Base-by-base conservation (phyloP, 2,113 vertebrate species). In the Nothobranchius furzeri region DNA sequence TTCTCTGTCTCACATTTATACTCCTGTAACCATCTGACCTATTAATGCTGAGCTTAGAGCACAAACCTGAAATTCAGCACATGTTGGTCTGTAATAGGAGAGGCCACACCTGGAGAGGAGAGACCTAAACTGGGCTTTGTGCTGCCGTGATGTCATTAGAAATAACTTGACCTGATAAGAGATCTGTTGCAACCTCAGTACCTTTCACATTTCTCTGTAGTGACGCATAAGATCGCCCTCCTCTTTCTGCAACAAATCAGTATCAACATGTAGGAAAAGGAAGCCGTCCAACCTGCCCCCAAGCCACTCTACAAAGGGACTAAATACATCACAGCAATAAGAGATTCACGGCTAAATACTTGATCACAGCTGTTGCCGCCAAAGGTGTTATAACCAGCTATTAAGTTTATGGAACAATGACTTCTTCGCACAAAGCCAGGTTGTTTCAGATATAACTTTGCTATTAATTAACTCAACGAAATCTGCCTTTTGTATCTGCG, bases 1-100 rank as follows among this genome's bases (percentile, higher is more conserved):
- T 88, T 84, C 79, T 73, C 76, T 82, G 83, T 86, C 83, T 68
- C 7, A 17, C 70, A 65, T 71, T 78, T 84, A 79, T 80, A 68
- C 74, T 60, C 66, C 75, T 75, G 66, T 73, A 83, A 86, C 84
- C 78, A 70, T 75, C 58, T 76, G 74, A 82, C 85, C 87, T 71
- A 56, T 76, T 64, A 78, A 70, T 73, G 50, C 58, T 69, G 64
- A 67, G 79, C 65, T 72, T 73, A 70, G 59, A 66, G 64, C 3
- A 2, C 37, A 47, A 54, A 58, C 36, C 64, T 75, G 61, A 77
- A 70, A 76, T 75, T 71, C 63, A 65, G 65, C n/a, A 12, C 57
- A 57, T 9, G 12, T 49, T 25, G 46, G 15, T 52, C 56, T 52
- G 35, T 0, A 8, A 62, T 14, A 17, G 58, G 30, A 58, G 4